These are phyloP conservation scores for Uloborus diversus DNA, from an alignment of 1,140 invertebrate genomes.

Conservation along the genomic window DNA sequence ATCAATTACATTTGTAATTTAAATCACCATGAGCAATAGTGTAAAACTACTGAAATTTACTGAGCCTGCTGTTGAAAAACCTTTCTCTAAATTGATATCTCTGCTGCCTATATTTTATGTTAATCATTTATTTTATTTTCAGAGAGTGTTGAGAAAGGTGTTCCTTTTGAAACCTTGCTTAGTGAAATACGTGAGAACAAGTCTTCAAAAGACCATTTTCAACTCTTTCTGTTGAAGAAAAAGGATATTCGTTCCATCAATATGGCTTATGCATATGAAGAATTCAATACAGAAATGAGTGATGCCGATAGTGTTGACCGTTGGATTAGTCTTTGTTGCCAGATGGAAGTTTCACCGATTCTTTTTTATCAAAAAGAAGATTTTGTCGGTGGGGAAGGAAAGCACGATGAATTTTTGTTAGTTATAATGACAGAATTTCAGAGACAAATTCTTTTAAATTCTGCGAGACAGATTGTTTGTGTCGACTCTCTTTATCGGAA, in stretches of 20 bases:
- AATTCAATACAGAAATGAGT: conserved; percentile 12
- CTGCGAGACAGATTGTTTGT: conserved; percentile 16
- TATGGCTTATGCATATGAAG: conserved; percentile 6
- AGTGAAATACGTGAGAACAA: conserved; percentile 6
- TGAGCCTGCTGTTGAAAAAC: too few species aligned
- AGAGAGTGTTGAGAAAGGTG: conserved; percentile 23
- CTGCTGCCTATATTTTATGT: too few species aligned
- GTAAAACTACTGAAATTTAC: too few species aligned
- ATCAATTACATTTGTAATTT: too few species aligned
- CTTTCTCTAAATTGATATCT: too few species aligned
- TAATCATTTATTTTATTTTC: neutral
- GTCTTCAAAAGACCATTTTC: conserved; percentile 9
- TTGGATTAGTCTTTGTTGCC: conserved; percentile 19
- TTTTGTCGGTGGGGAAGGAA: neutral
- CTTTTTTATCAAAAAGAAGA: conserved; percentile 21
- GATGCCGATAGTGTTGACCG: conserved; percentile 42
- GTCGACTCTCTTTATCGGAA: conserved; percentile 12
- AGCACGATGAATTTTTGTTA: conserved; percentile 23
- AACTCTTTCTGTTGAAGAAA: neutral
- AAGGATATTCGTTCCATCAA: conserved; percentile 9
- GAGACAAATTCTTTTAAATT: conserved; percentile 21
- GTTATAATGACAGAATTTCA: conserved; percentile 50
- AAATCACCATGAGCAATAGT: too few species aligned
- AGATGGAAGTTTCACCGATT: conserved; percentile 40
- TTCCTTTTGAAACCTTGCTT: neutral